phyloP scores from a whole-genome alignment of 1,140 invertebrate genomes.

The Apis cerana region DNA sequence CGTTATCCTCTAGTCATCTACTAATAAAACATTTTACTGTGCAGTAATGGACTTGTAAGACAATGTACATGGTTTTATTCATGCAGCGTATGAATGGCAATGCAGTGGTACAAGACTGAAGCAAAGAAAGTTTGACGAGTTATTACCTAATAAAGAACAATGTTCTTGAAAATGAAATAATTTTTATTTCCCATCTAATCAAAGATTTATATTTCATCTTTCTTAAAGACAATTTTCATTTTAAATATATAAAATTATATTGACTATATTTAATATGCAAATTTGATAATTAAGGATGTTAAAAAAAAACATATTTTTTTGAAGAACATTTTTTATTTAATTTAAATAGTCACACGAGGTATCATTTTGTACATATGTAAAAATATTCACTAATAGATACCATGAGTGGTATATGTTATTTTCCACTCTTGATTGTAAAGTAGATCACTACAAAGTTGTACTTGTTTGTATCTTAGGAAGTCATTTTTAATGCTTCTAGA shows the following conservation, averaged over 20 bases:
- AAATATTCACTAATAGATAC: slow-evolving; percentile 64
- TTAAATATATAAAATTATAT: not conserved
- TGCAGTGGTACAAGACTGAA: slow-evolving; percentile 62
- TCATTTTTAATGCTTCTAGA: slow-evolving; percentile 54
- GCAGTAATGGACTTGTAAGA: slow-evolving; percentile 55
- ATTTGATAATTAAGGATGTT: not conserved
- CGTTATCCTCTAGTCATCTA: slow-evolving; percentile 61
- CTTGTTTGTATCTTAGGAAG: slow-evolving; percentile 57
- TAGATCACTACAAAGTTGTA: slow-evolving; percentile 61
- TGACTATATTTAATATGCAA: no score
- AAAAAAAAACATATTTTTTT: slow-evolving; percentile 12
- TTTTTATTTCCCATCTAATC: slow-evolving; percentile 50
- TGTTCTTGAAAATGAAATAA: slow-evolving; percentile 49
- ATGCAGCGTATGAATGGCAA: slow-evolving; percentile 57
- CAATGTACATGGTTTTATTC: slow-evolving; percentile 55
- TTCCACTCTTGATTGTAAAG: slow-evolving; percentile 53
- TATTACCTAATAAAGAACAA: slow-evolving; percentile 56
- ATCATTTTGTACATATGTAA: slow-evolving; percentile 69
- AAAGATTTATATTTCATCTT: not conserved
- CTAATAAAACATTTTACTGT: slow-evolving; percentile 51
- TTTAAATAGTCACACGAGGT: slow-evolving; percentile 64
- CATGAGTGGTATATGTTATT: slow-evolving; percentile 40
- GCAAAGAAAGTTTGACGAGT: slow-evolving; percentile 46
- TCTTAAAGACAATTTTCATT: not conserved
- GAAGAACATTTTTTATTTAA: slow-evolving; percentile 65